phyloP scores from a whole-genome alignment of 1,140 invertebrate genomes.

The Sycobia sp. region DNA sequence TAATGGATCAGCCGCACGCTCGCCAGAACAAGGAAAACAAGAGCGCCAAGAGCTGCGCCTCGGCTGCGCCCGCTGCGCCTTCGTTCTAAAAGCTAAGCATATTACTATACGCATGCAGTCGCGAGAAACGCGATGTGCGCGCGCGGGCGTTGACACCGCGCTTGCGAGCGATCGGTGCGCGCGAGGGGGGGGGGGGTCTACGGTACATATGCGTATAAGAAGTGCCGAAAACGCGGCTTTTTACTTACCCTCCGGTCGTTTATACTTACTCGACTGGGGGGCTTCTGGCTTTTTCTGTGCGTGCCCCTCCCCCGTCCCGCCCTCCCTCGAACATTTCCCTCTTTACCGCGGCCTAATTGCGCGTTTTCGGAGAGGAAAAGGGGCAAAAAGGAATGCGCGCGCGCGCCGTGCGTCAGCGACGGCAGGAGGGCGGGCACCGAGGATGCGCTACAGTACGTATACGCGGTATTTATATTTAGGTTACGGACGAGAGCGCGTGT shows the following conservation, averaged over 20 bases:
- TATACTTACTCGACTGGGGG: too few relatives aligned
- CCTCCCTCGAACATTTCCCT: not conserved
- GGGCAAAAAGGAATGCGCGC: not conserved
- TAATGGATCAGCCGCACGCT: too few relatives aligned
- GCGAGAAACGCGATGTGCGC: not conserved
- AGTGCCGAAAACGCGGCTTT: conserved; percentile 6
- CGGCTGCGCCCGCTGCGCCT: too few relatives aligned
- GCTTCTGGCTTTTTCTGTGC: conserved; percentile 15
- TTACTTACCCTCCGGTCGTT: too few relatives aligned
- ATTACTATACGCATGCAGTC: too few relatives aligned
- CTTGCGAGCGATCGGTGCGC: not conserved
- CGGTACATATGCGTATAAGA: not conserved
- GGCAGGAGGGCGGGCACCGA: not conserved
- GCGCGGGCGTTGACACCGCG: not conserved
- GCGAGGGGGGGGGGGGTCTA: not conserved
- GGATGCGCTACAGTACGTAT: too few relatives aligned
- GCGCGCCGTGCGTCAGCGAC: not conserved
- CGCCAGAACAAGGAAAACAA: too few relatives aligned
- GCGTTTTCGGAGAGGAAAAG: not conserved
- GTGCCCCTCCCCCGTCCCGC: not conserved
- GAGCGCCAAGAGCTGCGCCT: too few relatives aligned
- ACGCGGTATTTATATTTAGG: conserved; percentile 19
- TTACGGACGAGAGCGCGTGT: not conserved
- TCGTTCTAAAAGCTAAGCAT: too few relatives aligned
- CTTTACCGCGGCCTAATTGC: conserved; percentile 6